Evolutionary conservation across 1,140 invertebrate species (phyloP).

Genomic region (Harlomillsia oculata): DNA sequence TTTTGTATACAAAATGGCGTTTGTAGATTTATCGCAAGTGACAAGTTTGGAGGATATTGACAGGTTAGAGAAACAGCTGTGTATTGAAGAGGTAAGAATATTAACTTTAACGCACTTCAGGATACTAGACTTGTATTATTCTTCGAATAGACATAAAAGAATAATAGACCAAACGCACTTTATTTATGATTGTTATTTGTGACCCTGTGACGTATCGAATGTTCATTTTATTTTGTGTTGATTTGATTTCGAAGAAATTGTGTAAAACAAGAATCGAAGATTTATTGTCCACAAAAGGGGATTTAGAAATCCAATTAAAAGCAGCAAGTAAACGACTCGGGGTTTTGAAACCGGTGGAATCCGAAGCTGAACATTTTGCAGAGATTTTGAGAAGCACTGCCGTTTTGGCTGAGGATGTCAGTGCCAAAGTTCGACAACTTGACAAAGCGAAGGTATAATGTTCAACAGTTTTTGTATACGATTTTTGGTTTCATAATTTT

Average conservation of each 20-base stretch:
- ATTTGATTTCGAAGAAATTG: too few relatives aligned
- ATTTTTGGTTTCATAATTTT: too few relatives aligned
- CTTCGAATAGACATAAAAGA: too few relatives aligned
- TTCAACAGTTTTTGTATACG: too few relatives aligned
- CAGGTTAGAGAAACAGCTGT: conserved; percentile 10
- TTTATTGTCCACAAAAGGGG: conserved; percentile 50
- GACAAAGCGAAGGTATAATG: conserved; percentile 78
- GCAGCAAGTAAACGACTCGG: conserved; percentile 54
- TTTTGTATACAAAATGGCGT: not conserved
- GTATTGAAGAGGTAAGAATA: conserved; percentile 21
- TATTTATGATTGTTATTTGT: too few relatives aligned
- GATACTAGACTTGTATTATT: too few relatives aligned
- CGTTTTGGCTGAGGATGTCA: conserved; percentile 82
- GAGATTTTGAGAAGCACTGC: conserved; percentile 79
- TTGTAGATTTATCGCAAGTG: conserved; percentile 21
- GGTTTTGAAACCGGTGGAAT: conserved; percentile 55
- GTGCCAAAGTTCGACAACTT: conserved; percentile 86
- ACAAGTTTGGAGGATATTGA: conserved; percentile 27
- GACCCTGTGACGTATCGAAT: too few relatives aligned
- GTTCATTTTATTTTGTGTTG: too few relatives aligned
- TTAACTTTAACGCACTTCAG: not conserved
- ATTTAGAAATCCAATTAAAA: conserved; percentile 57
- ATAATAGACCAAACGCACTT: too few relatives aligned
- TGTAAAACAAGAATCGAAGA: conserved; percentile 51
- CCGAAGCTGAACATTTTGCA: conserved; percentile 65